Conservation (phyloP, 2,888 invertebrate genomes). For the Drosophila trichaetosa region DNA sequence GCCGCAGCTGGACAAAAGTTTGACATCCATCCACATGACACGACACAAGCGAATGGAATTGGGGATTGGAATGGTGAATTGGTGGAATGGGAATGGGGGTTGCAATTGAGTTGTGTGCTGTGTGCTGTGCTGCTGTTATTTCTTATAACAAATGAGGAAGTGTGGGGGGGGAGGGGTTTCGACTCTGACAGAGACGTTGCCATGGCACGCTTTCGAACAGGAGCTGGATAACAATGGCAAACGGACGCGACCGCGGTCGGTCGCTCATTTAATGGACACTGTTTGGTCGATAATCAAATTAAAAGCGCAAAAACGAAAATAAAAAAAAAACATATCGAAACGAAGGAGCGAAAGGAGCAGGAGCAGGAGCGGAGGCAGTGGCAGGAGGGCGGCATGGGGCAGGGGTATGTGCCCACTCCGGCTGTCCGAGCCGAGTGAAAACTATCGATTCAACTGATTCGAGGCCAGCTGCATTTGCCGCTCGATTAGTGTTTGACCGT, state of each 20-base stretch:
- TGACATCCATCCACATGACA: constrained; percentile 76
- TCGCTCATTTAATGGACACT: constrained; percentile 81
- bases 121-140: constrained; percentile 59
- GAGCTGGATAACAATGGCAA: constrained; percentile 57
- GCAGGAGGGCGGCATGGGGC: constrained; percentile 10
- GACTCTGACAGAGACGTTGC: constrained; percentile 48
- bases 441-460: constrained; percentile 51
- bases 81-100: neutral
- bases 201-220: constrained; percentile 54
- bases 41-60: constrained; percentile 48
- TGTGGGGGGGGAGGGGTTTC: constrained; percentile 6
- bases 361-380: constrained; percentile 26
- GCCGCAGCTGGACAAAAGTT: constrained; percentile 79
- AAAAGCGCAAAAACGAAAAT: constrained; percentile 45
- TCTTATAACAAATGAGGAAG: constrained; percentile 71
- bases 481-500: constrained; percentile 62
- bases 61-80: neutral
- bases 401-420: constrained; percentile 6
- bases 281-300: constrained; percentile 84
- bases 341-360: constrained; percentile 1
- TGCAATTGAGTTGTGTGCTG: neutral
- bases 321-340: neutral
- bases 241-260: constrained; percentile 66
- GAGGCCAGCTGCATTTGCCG: constrained; percentile 62
- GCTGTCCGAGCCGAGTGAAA: constrained; percentile 1